Conservation (phyloP, 2,888 invertebrate genomes). For the Melanostoma mellinum region DNA sequence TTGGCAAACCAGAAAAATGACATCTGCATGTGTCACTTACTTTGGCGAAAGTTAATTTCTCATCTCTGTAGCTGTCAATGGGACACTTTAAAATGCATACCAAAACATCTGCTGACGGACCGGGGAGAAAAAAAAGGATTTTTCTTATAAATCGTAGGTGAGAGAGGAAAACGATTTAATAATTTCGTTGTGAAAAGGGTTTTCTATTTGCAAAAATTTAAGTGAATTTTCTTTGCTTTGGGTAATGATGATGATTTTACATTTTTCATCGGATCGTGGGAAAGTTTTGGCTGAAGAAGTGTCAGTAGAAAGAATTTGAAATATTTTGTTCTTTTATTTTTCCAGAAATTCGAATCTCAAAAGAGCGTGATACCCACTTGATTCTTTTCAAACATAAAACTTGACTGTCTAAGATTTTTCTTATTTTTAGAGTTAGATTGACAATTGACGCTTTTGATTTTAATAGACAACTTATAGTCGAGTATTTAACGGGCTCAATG, state of each 20-base stretch:
- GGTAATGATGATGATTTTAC: constrained; percentile 54
- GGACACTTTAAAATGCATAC: constrained; percentile 20
- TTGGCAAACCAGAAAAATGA: constrained; percentile 43
- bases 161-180: constrained; percentile 59
- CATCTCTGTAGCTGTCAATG: constrained; percentile 48
- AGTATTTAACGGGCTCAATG: no score
- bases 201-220: constrained; percentile 39
- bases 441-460: no score
- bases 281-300: constrained; percentile 23
- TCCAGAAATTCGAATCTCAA: no score
- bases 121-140: constrained; percentile 25
- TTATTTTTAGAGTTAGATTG: no score
- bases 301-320: no score
- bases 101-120: constrained; percentile 56
- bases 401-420: no score
- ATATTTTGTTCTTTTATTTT: no score
- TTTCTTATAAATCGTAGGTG: constrained; percentile 52
- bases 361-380: no score
- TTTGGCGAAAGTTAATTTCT: constrained; percentile 64
- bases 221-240: constrained; percentile 44
- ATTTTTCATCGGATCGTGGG: constrained; percentile 48
- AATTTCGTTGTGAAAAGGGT: constrained; percentile 57
- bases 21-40: constrained; percentile 65
- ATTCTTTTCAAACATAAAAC: no score
- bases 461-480: no score